Percentiles rank a stretch among this genome's conserved stretches.
Evolutionary conservation across 1,140 invertebrate species (phyloP).

Genomic region (Drosophila nannoptera): DNA sequence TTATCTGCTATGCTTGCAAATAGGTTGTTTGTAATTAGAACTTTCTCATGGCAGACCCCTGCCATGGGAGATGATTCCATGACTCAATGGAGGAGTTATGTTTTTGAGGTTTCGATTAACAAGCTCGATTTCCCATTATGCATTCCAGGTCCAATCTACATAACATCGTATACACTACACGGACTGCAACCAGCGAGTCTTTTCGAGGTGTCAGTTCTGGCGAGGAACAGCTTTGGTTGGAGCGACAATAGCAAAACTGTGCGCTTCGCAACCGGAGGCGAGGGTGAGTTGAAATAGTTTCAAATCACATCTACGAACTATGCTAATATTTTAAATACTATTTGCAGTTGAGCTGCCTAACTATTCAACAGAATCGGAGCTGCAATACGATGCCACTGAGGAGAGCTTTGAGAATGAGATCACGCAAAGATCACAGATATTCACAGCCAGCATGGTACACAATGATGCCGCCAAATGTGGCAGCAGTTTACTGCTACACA

Average conservation of each 20-base stretch:
- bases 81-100: too few relatives aligned
- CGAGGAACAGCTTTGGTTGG: slow-evolving; percentile 86
- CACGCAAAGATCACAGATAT: slow-evolving; percentile 54
- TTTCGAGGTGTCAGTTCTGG: slow-evolving; percentile 85
- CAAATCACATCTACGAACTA: background rate
- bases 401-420: slow-evolving; percentile 64
- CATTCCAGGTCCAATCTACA: slow-evolving; percentile 82
- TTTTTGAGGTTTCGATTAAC: too few relatives aligned
- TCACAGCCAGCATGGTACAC: slow-evolving; percentile 59
- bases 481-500: slow-evolving; percentile 28
- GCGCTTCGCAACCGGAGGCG: slow-evolving; percentile 84
- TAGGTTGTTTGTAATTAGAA: too few relatives aligned
- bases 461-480: slow-evolving; percentile 16
- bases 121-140: too few relatives aligned
- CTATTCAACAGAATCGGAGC: slow-evolving; percentile 74
- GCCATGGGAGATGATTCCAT: too few relatives aligned
- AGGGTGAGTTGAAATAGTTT: slow-evolving; percentile 79
- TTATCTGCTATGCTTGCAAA: too few relatives aligned
- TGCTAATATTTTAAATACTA: background rate
- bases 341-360: slow-evolving; percentile 70
- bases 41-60: too few relatives aligned
- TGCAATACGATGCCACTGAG: slow-evolving; percentile 55
- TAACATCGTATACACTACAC: slow-evolving; percentile 83
- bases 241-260: slow-evolving; percentile 83
- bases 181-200: slow-evolving; percentile 82